Evolutionary conservation across 2,888 invertebrate species (phyloP).

Genomic region (Acronicta leporina): DNA sequence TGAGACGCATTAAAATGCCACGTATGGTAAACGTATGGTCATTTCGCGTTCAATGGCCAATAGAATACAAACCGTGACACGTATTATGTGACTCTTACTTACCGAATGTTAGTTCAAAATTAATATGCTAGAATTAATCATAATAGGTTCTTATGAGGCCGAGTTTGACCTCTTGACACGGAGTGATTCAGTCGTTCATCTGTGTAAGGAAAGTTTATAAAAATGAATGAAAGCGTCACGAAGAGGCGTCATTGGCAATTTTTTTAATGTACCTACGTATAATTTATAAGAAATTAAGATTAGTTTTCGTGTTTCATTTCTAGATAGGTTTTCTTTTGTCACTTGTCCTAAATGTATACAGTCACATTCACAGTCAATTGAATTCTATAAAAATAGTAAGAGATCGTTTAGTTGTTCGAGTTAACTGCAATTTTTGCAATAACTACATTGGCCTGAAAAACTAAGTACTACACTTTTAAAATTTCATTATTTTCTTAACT

Average conservation of each 20-base stretch:
- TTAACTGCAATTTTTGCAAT: background rate
- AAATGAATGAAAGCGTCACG: background rate
- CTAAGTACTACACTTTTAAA: no score
- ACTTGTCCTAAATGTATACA: no score
- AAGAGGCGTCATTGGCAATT: background rate
- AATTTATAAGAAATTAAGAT: no score
- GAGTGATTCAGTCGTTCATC: background rate
- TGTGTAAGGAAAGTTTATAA: conserved; percentile 1
- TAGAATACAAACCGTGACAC: conserved; percentile 34
- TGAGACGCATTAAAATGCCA: conserved; percentile 41
- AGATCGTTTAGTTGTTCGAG: no score
- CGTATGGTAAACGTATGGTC: conserved; percentile 49
- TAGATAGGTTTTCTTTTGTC: no score
- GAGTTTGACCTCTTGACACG: background rate
- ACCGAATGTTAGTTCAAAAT: conserved; percentile 6
- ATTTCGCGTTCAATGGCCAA: conserved; percentile 45
- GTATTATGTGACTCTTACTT: conserved; percentile 20
- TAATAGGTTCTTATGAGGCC: conserved; percentile 2
- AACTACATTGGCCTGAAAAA: no score
- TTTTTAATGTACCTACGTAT: no score
- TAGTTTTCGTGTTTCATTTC: no score
- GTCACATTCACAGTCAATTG: no score
- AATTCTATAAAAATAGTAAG: no score
- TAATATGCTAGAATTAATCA: background rate
- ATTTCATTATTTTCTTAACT: no score